Base-by-base conservation (phyloP, 2,888 invertebrate genomes). In the Scaptomyza polygonia region DNA sequence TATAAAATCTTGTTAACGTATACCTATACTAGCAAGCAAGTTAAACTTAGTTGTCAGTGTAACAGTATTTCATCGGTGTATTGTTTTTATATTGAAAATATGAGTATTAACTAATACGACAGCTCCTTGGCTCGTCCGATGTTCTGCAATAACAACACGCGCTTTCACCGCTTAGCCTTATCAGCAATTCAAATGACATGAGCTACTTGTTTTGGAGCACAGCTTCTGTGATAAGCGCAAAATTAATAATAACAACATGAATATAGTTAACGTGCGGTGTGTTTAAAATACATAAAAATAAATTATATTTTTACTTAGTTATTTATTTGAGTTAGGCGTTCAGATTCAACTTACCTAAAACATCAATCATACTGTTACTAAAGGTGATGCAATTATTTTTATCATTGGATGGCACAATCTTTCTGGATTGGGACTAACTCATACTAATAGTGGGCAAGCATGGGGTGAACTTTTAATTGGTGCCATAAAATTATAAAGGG, bases 141-240 rank as follows among this genome's bases (percentile, higher is more conserved):
- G 39, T 21, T 14, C 39, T 18, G 9, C 18, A 21, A 66, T 75
- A 70, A 42, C 57, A 71, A 53, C 64, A 51, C 43, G 27, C 30
- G 54, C 62, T 70, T 57, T 66, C 55, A 61, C 63, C 63, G 44
- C n/a, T 42, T 9, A 16, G 36, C 21, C 61, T 70, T 67, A 69
- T 75, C 71, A 61, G 16, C 9, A 16, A 52, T 51, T 85, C 61
- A 69, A 44, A 72, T 66, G 65, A 67, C 62, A 61, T 69, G 25
- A 59, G 49, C 58, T 58, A 62, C 52, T 61, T 54, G 53, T 51
- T 61, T 61, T 52, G 40, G 66, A 65, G 54, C 53, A 54, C 54
- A 52, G 58, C 39, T 49, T 21, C 32, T 59, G 84, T 53, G 86
- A 82, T 86, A 79, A 86, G 71, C 40, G 29, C 30, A 14, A 27